phyloP scores from a whole-genome alignment of 2,797 vertebrate species.

The Clarias pachynema region DNA sequence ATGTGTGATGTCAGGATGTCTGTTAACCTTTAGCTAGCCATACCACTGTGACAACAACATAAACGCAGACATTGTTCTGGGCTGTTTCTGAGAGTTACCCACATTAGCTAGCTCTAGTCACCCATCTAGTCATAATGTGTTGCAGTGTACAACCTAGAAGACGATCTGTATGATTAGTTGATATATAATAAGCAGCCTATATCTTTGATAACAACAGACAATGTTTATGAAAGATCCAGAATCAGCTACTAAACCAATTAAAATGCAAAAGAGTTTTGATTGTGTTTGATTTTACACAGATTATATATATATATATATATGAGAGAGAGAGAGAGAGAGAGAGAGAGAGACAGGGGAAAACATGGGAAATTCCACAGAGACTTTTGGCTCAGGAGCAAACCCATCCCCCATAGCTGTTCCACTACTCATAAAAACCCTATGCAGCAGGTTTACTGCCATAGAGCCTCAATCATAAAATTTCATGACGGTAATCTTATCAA shows the following conservation, averaged over 20 bases:
- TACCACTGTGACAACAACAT: background rate
- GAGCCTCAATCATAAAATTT: background rate
- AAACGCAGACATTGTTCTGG: background rate
- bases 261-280: background rate
- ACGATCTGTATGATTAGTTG: background rate
- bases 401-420: background rate
- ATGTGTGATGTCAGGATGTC: background rate
- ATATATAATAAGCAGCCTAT: background rate
- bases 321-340: too few relatives aligned
- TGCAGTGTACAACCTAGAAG: background rate
- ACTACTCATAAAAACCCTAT: background rate
- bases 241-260: background rate
- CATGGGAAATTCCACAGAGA: background rate
- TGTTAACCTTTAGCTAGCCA: background rate
- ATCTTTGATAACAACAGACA: too few relatives aligned
- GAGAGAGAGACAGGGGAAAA: background rate
- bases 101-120: background rate
- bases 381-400: background rate
- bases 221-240: background rate
- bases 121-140: background rate
- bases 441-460: background rate
- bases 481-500: background rate
- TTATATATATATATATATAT: too few relatives aligned
- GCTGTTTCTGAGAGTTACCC: background rate
- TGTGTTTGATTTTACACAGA: too few relatives aligned